Evolutionary conservation across 2,888 invertebrate genomes (phyloP).

Genomic region (Melanargia galathea): DNA sequence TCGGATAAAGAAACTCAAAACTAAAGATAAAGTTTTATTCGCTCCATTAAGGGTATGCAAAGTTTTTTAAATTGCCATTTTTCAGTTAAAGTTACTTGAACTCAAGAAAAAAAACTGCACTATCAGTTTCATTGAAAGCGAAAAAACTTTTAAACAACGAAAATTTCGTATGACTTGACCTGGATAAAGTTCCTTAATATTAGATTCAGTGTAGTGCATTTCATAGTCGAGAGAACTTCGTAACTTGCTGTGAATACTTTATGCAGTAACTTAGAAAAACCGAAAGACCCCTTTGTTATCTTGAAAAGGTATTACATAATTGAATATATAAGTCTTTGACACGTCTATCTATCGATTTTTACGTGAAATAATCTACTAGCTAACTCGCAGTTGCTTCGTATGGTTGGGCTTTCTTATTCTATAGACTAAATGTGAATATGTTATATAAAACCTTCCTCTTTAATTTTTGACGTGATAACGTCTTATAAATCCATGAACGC

Average conservation of each 20-base stretch:
- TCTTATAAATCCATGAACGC: too few relatives aligned
- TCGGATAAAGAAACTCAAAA: too few relatives aligned
- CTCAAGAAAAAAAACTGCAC: background rate
- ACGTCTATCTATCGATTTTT: background rate
- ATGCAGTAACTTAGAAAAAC: constrained; percentile 54
- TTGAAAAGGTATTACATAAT: constrained; percentile 34
- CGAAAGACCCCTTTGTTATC: constrained; percentile 48
- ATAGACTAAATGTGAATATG: background rate
- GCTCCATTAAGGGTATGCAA: too few relatives aligned
- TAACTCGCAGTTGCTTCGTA: background rate
- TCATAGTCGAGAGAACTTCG: constrained; percentile 40
- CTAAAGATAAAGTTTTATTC: too few relatives aligned
- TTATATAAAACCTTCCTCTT: too few relatives aligned
- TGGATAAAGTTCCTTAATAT: constrained; percentile 42
- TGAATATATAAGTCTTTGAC: constrained; percentile 49
- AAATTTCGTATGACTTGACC: constrained; percentile 35
- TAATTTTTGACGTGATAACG: too few relatives aligned
- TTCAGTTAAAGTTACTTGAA: background rate
- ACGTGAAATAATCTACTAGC: background rate
- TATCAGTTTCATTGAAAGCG: constrained; percentile 9
- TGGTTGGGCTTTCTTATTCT: background rate
- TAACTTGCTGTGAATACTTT: constrained; percentile 55
- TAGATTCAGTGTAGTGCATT: constrained; percentile 41
- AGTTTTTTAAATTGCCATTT: background rate
- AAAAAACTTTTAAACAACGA: constrained; percentile 22